Evolutionary conservation across 2,797 vertebrate species (phyloP).

Genomic region (Aplochiton taeniatus): DNA sequence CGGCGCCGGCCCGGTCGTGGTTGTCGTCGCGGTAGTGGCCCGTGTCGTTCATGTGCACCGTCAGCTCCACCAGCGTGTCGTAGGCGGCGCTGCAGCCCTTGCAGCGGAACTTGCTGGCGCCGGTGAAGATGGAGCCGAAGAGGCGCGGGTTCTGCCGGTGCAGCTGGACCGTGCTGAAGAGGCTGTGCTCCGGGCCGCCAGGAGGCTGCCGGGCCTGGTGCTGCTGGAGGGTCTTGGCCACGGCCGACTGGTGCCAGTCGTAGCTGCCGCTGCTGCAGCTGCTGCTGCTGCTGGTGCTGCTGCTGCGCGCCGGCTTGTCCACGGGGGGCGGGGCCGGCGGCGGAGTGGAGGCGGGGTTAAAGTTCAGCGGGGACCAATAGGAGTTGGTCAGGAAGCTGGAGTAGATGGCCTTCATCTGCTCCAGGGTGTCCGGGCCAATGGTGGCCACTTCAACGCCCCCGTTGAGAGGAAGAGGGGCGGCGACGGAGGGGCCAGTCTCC

Average conservation of each 20-base stretch:
- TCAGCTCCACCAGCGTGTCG: constrained; percentile 95
- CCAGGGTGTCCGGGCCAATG: constrained; percentile 87
- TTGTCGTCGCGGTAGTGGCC: constrained; percentile 99
- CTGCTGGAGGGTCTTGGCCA: constrained; percentile 92
- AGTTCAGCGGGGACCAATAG: constrained; percentile 92
- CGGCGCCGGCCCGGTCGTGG: constrained; percentile 88
- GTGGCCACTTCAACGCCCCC: constrained; percentile 66
- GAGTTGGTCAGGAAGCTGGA: constrained; percentile 95
- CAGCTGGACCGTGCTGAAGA: constrained; percentile 96
- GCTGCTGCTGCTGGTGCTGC: constrained; percentile 91
- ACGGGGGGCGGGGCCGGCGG: constrained; percentile 66
- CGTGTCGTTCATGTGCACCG: constrained; percentile 98
- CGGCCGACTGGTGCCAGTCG: constrained; percentile 97
- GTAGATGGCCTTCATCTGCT: constrained; percentile 98
- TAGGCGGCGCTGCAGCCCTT: constrained; percentile 98
- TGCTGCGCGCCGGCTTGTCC: constrained; percentile 84
- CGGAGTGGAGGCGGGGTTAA: constrained; percentile 79
- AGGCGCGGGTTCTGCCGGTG: constrained; percentile 96
- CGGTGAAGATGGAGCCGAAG: constrained; percentile 96
- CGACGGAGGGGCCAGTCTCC: constrained; percentile 68
- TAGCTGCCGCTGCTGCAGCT: constrained; percentile 92
- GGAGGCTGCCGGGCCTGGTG: constrained; percentile 81
- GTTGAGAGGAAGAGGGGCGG: constrained; percentile 70
- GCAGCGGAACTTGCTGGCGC: constrained; percentile 98
- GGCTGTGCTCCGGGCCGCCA: constrained; percentile 84